Percentiles rank a stretch among this genome's conserved stretches.
Evolutionary conservation across 2,888 invertebrate genomes (phyloP).

Genomic region (Pomacea canaliculata): DNA sequence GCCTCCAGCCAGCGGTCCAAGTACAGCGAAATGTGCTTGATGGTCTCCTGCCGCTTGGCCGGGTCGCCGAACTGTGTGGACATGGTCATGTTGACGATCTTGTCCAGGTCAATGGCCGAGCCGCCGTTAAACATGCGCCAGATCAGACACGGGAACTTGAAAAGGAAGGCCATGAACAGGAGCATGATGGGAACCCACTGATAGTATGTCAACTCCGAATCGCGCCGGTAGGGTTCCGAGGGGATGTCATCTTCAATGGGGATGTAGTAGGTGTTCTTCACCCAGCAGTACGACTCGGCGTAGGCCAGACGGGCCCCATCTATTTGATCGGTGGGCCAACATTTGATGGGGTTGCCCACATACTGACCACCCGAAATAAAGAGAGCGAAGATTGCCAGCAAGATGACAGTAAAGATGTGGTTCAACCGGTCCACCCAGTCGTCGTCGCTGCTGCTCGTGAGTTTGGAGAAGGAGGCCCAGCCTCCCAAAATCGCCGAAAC

Average conservation of each 20-base stretch:
- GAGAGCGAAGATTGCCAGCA: slow-evolving; percentile 56
- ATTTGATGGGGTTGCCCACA: slow-evolving; percentile 60
- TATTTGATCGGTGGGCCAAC: slow-evolving; percentile 62
- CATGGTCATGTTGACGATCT: slow-evolving; percentile 55
- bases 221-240: slow-evolving; percentile 45
- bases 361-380: slow-evolving; percentile 60
- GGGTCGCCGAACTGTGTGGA: slow-evolving; percentile 53
- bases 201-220: slow-evolving; percentile 60
- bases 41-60: slow-evolving; percentile 52
- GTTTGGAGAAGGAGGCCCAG: slow-evolving; percentile 57
- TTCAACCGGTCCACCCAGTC: slow-evolving; percentile 60
- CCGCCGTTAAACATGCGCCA: slow-evolving; percentile 69
- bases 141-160: slow-evolving; percentile 71
- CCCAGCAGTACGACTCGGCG: slow-evolving; percentile 64
- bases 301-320: slow-evolving; percentile 68
- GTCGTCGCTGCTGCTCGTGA: slow-evolving; percentile 56
- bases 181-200: slow-evolving; percentile 71
- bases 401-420: slow-evolving; percentile 59
- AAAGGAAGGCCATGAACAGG: slow-evolving; percentile 71
- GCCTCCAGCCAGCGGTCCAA: slow-evolving; percentile 60
- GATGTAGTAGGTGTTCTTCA: slow-evolving; percentile 64
- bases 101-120: slow-evolving; percentile 60
- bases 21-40: slow-evolving; percentile 54
- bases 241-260: slow-evolving; percentile 59
- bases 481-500: slow-evolving; percentile 55